Evolutionary conservation across 2,888 invertebrate species (phyloP), one percentile per base, ranked within the genome.

Genomic region (Brachyptera risi): DNA sequence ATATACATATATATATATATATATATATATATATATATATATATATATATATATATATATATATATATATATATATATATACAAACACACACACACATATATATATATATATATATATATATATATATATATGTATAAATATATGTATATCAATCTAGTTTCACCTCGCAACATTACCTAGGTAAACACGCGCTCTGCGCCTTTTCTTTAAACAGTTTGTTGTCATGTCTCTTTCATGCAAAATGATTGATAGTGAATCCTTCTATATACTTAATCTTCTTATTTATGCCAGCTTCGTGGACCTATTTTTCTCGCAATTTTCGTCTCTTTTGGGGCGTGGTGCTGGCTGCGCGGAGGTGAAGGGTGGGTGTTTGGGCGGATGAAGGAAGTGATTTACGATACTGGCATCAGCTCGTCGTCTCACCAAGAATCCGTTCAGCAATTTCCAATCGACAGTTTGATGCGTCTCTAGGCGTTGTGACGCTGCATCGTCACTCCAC

Each of bases 391-490:
- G 50, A 51, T 51, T 51, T 51, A 51, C 50, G 50, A 27, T 51
- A 51, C 50, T n/a, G 50, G 50, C 27, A 51, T 31, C 50, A 51
- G 27, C 24, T 51, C 31, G 17, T 27, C 31, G 50, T 26, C 50
- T 51, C 27, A 19, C 17, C 50, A 51, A 51, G 50, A 51, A 51
- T 51, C 27, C 50, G 50, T 27, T 51, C 50, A 51, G 27, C 50
- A 51, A 19, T 51, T 51, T 51, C 27, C 50, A 51, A 51, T 51
- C 50, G 50, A 51, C 50, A 51, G 50, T 51, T 51, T 51, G 31
- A 51, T 51, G 27, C 50, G 50, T 51, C 50, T 51, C 50, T 31
- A 26, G 50, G 27, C 27, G 44, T 21, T 11, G 35, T 11, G 5
- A 31, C 7, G 35, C 35, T 31, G 35, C 5, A 31, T 11, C 50